Evolutionary conservation across 2,113 vertebrate species (phyloP).

Genomic region (Erythrocercus mccallii): DNA sequence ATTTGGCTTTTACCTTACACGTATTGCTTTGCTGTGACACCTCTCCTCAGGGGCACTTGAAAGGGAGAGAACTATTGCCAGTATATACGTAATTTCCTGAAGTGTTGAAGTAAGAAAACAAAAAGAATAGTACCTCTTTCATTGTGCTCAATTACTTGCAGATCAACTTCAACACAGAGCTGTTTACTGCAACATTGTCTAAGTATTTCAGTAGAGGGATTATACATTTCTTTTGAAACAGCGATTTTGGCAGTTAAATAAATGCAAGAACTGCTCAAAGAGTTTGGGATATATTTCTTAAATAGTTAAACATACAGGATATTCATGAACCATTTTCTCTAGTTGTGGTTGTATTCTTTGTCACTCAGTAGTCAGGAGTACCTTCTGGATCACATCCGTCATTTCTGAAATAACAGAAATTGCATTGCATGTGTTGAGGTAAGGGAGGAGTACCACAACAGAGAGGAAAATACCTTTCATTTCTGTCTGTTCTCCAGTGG

Average conservation of each 20-base stretch:
- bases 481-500: neutral
- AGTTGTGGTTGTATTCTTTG: neutral
- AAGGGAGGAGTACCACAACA: neutral
- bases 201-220: neutral
- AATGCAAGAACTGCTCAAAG: neutral
- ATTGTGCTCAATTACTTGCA: neutral
- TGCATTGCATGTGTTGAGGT: neutral
- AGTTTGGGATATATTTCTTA: neutral
- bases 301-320: neutral
- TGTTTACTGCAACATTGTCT: neutral
- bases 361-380: neutral
- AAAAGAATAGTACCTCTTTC: neutral
- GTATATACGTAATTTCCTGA: neutral
- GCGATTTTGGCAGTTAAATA: neutral
- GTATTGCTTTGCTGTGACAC: neutral
- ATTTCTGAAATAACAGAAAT: neutral
- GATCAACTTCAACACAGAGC: neutral
- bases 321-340: neutral
- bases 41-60: neutral
- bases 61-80: neutral
- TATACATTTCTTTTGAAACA: neutral
- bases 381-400: neutral
- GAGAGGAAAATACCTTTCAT: neutral
- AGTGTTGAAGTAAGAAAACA: neutral
- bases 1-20: neutral